phyloP scores from a whole-genome alignment of 2,797 vertebrate species.

The Rhincodon typus region DNA sequence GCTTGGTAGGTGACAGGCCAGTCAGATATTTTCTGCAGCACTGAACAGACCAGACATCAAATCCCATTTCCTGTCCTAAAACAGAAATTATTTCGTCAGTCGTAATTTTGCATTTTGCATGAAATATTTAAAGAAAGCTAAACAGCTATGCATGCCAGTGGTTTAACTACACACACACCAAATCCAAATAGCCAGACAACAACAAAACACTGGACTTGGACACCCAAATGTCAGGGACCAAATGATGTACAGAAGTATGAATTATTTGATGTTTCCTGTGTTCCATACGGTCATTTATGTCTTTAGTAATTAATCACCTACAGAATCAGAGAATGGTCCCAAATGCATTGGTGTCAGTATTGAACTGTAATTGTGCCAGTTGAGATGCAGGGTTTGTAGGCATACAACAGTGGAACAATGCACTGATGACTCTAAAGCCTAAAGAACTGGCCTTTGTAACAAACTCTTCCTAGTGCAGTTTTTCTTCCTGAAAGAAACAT shows the following conservation, averaged over 20 bases:
- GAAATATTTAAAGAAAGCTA: slow-evolving; percentile 74
- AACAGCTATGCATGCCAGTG: slow-evolving; percentile 70
- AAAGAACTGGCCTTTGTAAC: slow-evolving; percentile 69
- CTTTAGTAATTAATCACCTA: slow-evolving; percentile 72
- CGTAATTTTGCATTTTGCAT: slow-evolving; percentile 65
- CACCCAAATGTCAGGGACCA: slow-evolving; percentile 68
- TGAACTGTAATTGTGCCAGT: slow-evolving; percentile 63
- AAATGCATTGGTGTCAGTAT: slow-evolving; percentile 63
- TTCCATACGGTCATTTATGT: slow-evolving; percentile 71
- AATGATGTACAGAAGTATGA: slow-evolving; percentile 65
- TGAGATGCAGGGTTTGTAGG: slow-evolving; percentile 52
- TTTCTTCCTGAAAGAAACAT: slow-evolving; percentile 44
- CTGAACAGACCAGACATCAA: slow-evolving; percentile 63
- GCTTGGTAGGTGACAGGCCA: slow-evolving; percentile 48
- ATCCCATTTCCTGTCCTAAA: slow-evolving; percentile 75
- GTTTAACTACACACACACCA: slow-evolving; percentile 56
- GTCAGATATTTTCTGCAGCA: slow-evolving; percentile 57
- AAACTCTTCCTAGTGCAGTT: slow-evolving; percentile 48
- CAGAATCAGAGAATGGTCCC: slow-evolving; percentile 63
- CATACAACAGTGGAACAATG: slow-evolving; percentile 56
- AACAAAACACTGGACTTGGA: slow-evolving; percentile 67
- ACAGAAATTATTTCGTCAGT: slow-evolving; percentile 68
- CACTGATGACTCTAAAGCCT: slow-evolving; percentile 59
- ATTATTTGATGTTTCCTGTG: slow-evolving; percentile 69
- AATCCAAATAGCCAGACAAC: slow-evolving; percentile 66